Conservation (phyloP, 2,113 vertebrate genomes). For the Elephantulus edwardii region DNA sequence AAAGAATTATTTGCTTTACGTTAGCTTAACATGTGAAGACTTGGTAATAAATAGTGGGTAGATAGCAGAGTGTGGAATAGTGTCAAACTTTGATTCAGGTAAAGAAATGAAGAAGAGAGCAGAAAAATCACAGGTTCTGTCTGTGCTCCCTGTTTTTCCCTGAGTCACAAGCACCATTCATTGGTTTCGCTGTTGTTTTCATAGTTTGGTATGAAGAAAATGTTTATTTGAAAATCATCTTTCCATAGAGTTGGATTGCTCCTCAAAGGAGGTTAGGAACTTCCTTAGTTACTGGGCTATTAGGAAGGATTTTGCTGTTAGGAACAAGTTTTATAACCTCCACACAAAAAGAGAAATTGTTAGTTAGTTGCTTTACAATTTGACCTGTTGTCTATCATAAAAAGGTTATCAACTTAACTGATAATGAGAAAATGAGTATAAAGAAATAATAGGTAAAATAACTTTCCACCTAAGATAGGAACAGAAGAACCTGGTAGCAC, state of each 20-base stretch:
- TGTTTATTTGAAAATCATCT: conserved; percentile 28
- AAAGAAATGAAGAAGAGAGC: conserved; percentile 43
- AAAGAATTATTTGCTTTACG: conserved; percentile 38
- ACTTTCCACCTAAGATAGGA: not conserved
- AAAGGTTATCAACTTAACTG: conserved; percentile 11
- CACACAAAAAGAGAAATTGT: not conserved
- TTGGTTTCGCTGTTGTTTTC: conserved; percentile 55
- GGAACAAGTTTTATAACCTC: not conserved
- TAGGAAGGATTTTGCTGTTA: not conserved
- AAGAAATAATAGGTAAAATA: not conserved
- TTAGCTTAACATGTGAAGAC: conserved; percentile 38
- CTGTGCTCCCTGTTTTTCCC: not conserved
- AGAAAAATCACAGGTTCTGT: not conserved
- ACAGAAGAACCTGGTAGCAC: not conserved
- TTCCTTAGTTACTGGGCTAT: not conserved
- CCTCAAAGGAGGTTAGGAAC: not conserved
- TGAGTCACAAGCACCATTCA: not conserved
- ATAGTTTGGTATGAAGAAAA: not conserved
- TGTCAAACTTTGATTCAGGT: conserved; percentile 54
- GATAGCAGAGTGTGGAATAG: not conserved
- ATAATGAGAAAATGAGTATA: not conserved
- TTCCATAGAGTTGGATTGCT: not conserved
- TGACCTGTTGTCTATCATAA: not conserved
- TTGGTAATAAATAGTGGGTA: not conserved
- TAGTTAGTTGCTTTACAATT: not conserved